These are phyloP conservation scores for Platygyra sinensis DNA, from an alignment of 64 coral and sea anemone species.

Conservation along the genomic window DNA sequence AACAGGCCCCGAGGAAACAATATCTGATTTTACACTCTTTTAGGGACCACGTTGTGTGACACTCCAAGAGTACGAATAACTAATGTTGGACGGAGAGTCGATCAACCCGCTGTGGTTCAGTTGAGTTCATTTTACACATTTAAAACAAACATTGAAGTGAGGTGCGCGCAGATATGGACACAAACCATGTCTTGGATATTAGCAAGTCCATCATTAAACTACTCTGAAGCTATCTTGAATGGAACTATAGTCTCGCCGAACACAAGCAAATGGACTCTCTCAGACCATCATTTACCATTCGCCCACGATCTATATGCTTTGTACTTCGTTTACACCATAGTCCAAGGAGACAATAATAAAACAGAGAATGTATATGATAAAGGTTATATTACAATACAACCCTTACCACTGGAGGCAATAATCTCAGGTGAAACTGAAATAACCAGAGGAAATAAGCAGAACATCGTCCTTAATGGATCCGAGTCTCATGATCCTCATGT, in stretches of 20 bases:
- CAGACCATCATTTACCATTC: neutral
- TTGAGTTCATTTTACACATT: conserved; percentile 7
- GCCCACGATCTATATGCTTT: conserved; percentile 1
- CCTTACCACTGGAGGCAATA: neutral
- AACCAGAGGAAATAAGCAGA: conserved; percentile 25
- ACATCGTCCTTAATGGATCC: conserved; percentile 1
- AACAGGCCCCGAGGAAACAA: no score
- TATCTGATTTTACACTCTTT: neutral
- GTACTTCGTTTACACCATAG: neutral
- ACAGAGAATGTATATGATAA: conserved; percentile 10
- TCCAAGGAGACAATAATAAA: conserved; percentile 2
- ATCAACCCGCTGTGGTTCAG: neutral
- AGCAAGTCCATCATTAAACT: neutral
- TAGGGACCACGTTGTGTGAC: conserved; percentile 1
- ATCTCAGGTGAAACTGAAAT: conserved; percentile 25
- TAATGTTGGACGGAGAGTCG: neutral
- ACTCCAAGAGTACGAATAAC: neutral
- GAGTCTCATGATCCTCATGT: conserved; percentile 21
- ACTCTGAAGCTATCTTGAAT: neutral
- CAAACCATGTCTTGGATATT: conserved; percentile 14
- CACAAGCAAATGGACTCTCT: neutral
- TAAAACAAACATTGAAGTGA: neutral
- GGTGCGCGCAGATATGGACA: neutral
- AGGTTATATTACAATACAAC: neutral
- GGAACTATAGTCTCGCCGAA: neutral